phyloP scores from a whole-genome alignment of 2,888 invertebrate genomes.

The Trichopoda pennipes region DNA sequence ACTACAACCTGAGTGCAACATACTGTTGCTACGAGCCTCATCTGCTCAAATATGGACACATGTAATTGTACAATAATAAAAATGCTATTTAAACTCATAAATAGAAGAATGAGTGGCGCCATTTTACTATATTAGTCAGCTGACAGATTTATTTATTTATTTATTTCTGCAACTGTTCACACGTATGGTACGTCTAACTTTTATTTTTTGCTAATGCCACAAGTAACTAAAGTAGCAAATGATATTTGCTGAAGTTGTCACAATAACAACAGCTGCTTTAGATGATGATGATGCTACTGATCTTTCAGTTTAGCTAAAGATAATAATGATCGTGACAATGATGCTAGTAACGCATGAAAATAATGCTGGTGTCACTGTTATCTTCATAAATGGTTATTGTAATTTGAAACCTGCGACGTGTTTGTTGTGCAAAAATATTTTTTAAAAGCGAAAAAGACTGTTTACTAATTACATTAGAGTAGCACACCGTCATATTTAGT shows the following conservation, averaged over 20 bases:
- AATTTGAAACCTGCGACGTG: constrained; percentile 61
- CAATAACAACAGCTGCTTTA: constrained; percentile 27
- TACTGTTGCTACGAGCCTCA: constrained; percentile 31
- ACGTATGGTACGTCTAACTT: background rate
- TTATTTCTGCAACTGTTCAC: constrained; percentile 40
- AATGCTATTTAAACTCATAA: constrained; percentile 63
- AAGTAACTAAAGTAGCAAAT: background rate
- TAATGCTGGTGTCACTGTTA: constrained; percentile 51
- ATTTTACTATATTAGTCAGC: constrained; percentile 60
- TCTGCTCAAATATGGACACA: constrained; percentile 58
- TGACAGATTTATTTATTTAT: constrained; percentile 60
- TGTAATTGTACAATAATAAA: constrained; percentile 53
- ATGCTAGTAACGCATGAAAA: constrained; percentile 4
- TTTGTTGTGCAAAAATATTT: constrained; percentile 13
- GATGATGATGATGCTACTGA: constrained; percentile 45
- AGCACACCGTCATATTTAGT: constrained; percentile 47
- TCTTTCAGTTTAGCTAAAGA: constrained; percentile 46
- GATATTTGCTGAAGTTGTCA: constrained; percentile 31
- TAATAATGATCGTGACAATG: constrained; percentile 17
- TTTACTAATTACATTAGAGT: constrained; percentile 65
- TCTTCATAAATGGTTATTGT: constrained; percentile 63
- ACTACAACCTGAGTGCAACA: background rate
- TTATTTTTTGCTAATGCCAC: background rate
- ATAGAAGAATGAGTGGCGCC: constrained; percentile 69
- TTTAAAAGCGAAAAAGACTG: constrained; percentile 3